Evolutionary conservation across 2,113 vertebrate species (phyloP), one percentile per base, ranked within the genome.

Genomic region (Cervus canadensis): DNA sequence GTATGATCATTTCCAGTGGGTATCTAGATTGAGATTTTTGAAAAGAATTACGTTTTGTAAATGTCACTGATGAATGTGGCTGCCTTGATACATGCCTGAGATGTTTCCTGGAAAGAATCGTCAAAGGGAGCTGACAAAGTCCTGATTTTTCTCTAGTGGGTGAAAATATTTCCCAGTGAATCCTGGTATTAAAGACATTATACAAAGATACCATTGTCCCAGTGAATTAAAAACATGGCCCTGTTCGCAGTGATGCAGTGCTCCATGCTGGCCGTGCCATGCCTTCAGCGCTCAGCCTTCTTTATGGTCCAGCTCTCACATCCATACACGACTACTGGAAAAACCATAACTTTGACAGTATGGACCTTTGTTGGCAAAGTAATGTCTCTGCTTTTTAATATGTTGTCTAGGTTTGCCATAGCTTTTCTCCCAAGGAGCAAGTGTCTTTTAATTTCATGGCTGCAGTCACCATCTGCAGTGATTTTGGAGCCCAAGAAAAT

Each of bases 101-200:
- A 99, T 99, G 97, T 98, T 99, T 99, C 95, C 96, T 98, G 95
- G 98, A 98, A 98, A 98, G 97, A 98, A 98, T 98, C 62, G 97
- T 98, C 97, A 98, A 98, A 98, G 97, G 97, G 91, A 97, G 95
- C 96, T 97, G 98, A 99, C 99, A 99, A 99, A 99, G 98, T 98
- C 98, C 96, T 96, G 91, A 97, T 98, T 99, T 98, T 98, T 98
- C 96, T 98, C 84, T 78, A 86, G 97, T 98, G 99, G 98, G 98
- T 98, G 98, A 98, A 98, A 98, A 98, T 98, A 98, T 98, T 98
- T 98, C 97, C 33, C 97, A 79, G 81, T 98, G 97, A 98, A 98
- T 98, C 95, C 96, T 97, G 94, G 93, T 94, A 95, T 95, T 98
- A 96, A 98, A 86, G 94, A 64, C 97, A 89, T 93, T 98, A 86